Evolutionary conservation across 2,888 invertebrate species (phyloP).

Genomic region (Smittia aterrima): DNA sequence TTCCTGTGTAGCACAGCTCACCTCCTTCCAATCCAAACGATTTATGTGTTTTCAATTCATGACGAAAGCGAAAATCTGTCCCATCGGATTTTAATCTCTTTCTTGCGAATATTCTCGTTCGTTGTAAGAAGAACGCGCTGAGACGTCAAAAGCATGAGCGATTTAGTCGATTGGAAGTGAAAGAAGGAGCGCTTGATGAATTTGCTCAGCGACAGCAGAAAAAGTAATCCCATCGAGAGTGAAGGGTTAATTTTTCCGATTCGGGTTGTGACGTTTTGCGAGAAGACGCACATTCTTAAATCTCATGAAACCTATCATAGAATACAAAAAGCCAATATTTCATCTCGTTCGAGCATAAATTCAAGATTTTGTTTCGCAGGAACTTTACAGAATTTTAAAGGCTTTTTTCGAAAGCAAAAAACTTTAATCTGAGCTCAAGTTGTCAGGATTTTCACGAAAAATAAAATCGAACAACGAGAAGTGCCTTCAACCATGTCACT

Average conservation of each 20-base stretch:
- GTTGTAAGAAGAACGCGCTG: too few relatives aligned
- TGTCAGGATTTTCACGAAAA: too few relatives aligned
- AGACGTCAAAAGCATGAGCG: too few relatives aligned
- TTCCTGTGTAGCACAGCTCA: background rate
- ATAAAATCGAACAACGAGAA: too few relatives aligned
- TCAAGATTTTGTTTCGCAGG: background rate
- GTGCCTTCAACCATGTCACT: too few relatives aligned
- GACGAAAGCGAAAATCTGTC: background rate
- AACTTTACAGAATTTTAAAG: background rate
- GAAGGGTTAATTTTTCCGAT: slow-evolving; percentile 19
- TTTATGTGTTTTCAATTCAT: background rate
- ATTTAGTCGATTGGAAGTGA: too few relatives aligned
- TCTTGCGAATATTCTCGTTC: too few relatives aligned
- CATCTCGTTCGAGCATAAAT: background rate
- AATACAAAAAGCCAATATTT: slow-evolving; percentile 11
- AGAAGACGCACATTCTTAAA: background rate
- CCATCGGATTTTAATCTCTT: too few relatives aligned
- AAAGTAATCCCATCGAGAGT: background rate
- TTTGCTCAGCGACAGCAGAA: background rate
- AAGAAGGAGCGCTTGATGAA: background rate
- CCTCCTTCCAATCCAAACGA: background rate
- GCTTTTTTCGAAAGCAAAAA: too few relatives aligned
- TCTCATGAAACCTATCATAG: slow-evolving; percentile 4
- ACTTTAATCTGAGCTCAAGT: too few relatives aligned
- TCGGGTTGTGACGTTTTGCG: background rate